Evolutionary conservation across 2,797 vertebrate species (phyloP), one percentile per base, ranked within the genome.

Genomic region (Lithobates sylvaticus): DNA sequence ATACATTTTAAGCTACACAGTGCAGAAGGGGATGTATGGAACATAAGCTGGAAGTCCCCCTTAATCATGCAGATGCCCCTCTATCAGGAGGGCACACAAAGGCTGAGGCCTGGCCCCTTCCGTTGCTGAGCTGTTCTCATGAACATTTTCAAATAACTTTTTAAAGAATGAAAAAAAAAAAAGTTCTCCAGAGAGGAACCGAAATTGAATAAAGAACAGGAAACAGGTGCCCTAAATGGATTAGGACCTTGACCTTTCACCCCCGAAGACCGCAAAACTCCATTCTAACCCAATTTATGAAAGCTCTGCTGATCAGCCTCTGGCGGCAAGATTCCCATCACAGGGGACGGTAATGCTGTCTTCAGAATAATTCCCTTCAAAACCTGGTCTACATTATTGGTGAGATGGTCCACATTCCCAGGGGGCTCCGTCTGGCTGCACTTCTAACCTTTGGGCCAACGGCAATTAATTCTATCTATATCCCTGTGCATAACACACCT

Each of bases 161-260:
- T 16, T 8, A 71, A 72, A 42, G 39, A n/a, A 9, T 16, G 68
- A 34, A 3, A 32, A 71, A 88, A 71, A 88, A 27, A 58, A 29
- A 70, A 29, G 84, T 73, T 89, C 89, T 67, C 70, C 5, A 81
- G 74, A 87, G 71, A 0, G 61, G 76, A 42, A 26, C 27, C 18
- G 86, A 73, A 89, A 91, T 89, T 42, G 80, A 91, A 88, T 78
- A 79, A 78, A 71, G 90, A 89, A 88, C 84, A 89, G 88, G 86
- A 74, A 89, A 87, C 92, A 93, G 91, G 91, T 91, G 92, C 90
- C 86, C 29, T 77, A 29, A 77, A 61, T 88, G 90, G 90, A 90
- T 88, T 26, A 87, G 84, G 85, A 85, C 74, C 73, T 82, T 88
- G 86, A 90, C 91, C 89, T 89, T 90, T 90, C 88, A 88, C 89